Conservation (phyloP, 1,140 invertebrate species). For the Frieseomelitta varia region DNA sequence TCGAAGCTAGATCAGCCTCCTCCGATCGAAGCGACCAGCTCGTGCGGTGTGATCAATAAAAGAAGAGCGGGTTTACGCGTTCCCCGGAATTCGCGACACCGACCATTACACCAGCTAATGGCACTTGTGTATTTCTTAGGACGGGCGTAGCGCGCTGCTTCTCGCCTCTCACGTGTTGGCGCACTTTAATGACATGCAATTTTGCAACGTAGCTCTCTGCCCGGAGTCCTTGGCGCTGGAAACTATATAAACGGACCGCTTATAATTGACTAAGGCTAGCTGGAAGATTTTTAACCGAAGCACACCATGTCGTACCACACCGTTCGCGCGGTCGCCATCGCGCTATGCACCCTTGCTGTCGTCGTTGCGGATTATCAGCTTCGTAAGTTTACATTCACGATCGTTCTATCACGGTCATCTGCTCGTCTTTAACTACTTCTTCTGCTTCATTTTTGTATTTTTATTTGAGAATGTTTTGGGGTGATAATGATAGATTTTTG, state of each 20-base stretch:
- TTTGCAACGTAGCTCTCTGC: slow-evolving; percentile 78
- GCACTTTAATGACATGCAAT: slow-evolving; percentile 80
- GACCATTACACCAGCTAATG: no score
- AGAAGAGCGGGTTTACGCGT: slow-evolving; percentile 49
- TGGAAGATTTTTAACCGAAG: slow-evolving; percentile 67
- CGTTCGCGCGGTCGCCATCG: slow-evolving; percentile 60
- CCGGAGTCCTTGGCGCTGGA: slow-evolving; percentile 78
- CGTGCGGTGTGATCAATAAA: slow-evolving; percentile 8
- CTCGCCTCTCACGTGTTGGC: slow-evolving; percentile 66
- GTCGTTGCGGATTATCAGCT: slow-evolving; percentile 66
- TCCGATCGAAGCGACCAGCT: neutral
- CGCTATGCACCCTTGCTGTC: slow-evolving; percentile 52
- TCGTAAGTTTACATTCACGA: slow-evolving; percentile 71
- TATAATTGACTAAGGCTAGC: slow-evolving; percentile 73
- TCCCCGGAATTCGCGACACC: slow-evolving; percentile 27
- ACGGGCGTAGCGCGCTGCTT: slow-evolving; percentile 11
- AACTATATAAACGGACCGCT: slow-evolving; percentile 81
- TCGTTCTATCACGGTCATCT: neutral
- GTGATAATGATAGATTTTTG: neutral
- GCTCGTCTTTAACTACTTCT: neutral
- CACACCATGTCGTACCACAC: slow-evolving; percentile 57
- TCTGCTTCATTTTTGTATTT: neutral
- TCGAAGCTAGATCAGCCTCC: neutral
- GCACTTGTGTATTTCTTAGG: neutral
- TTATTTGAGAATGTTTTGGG: neutral